A percentile compares a stretch with the other conserved stretches of the same genome.
phyloP scores from a whole-genome alignment of 2,888 invertebrate species.

The Beris morrisii region DNA sequence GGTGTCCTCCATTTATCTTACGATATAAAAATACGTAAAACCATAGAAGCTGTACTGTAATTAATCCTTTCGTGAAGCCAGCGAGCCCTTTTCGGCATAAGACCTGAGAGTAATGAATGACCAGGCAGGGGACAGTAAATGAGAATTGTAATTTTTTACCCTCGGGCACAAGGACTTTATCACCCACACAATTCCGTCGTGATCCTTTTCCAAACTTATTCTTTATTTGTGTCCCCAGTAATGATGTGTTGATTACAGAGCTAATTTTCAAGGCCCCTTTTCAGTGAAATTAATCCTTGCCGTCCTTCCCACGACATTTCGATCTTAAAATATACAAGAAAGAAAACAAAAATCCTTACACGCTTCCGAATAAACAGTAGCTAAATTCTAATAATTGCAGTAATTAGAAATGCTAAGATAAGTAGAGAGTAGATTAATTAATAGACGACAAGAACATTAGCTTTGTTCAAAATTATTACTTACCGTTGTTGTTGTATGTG shows the following conservation, averaged over 20 bases:
- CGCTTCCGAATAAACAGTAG: background rate
- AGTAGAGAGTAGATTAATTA: background rate
- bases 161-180: too few relatives aligned
- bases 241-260: conserved; percentile 24
- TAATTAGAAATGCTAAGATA: conserved; percentile 4
- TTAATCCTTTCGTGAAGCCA: conserved; percentile 23
- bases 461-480: conserved; percentile 42
- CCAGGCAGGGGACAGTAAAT: too few relatives aligned
- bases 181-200: too few relatives aligned
- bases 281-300: background rate
- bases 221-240: background rate
- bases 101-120: background rate
- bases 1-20: conserved; percentile 2
- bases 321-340: too few relatives aligned
- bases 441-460: background rate
- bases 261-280: conserved; percentile 10
- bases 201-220: too few relatives aligned
- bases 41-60: background rate
- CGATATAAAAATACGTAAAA: conserved; percentile 7
- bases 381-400: conserved; percentile 16
- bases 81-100: background rate
- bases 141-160: too few relatives aligned
- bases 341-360: too few relatives aligned
- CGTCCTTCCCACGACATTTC: background rate
- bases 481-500: conserved; percentile 57